These are phyloP conservation scores for Drosophila pseudotakahashii DNA, from an alignment of 2,888 invertebrate species.

Conservation along the genomic window DNA sequence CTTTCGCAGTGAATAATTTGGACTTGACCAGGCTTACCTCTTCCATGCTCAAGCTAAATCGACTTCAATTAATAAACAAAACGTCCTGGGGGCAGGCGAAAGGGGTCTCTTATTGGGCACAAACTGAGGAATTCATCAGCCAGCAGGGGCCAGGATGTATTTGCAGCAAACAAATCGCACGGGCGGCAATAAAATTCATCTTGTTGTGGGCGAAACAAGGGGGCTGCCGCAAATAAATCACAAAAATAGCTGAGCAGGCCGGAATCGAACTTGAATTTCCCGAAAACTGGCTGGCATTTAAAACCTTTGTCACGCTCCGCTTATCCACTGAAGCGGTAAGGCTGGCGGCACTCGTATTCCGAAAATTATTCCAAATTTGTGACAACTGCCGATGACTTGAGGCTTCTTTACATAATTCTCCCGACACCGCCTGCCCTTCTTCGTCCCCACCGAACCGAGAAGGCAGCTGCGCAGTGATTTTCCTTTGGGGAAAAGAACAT, in stretches of 20 bases:
- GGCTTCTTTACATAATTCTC: conserved; percentile 68
- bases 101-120: conserved; percentile 11
- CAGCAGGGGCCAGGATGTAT: conserved; percentile 8
- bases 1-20: conserved; percentile 10
- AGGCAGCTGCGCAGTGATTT: conserved; percentile 3
- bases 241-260: conserved; percentile 40
- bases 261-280: neutral
- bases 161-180: conserved; percentile 18
- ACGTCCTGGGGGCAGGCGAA: conserved; percentile 3
- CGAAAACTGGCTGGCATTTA: conserved; percentile 31
- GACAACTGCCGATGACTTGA: conserved; percentile 64
- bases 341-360: conserved; percentile 40
- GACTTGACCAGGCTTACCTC: conserved; percentile 9
- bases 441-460: conserved; percentile 7
- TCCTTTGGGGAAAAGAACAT: conserved; percentile 12
- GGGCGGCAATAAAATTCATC: conserved; percentile 35
- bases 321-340: conserved; percentile 28
- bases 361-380: conserved; percentile 65
- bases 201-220: conserved; percentile 23
- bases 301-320: conserved; percentile 33
- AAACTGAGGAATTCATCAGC: conserved; percentile 44
- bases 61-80: conserved; percentile 44
- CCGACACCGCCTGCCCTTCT: conserved; percentile 50
- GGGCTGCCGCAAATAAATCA: conserved; percentile 54
- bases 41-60: neutral